Conservation (phyloP, 2,888 invertebrate species). For the Catotricha subobsoleta region DNA sequence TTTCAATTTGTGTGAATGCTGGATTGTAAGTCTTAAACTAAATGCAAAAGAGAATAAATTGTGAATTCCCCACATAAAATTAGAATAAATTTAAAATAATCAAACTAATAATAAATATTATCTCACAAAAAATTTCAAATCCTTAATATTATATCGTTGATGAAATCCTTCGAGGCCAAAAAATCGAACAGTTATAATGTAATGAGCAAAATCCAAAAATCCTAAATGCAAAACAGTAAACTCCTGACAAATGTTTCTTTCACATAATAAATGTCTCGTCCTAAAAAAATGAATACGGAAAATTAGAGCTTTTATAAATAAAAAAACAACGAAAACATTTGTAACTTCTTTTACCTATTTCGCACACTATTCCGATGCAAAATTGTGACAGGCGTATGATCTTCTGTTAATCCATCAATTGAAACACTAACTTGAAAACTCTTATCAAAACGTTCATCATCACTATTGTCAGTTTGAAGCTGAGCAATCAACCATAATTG, state of each 20-base stretch:
- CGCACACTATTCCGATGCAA: slow-evolving; percentile 44
- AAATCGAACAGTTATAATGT: slow-evolving; percentile 68
- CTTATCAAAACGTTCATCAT: slow-evolving; percentile 81
- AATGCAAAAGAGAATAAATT: slow-evolving; percentile 20
- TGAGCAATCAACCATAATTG: slow-evolving; percentile 86
- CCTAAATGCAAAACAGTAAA: slow-evolving; percentile 79
- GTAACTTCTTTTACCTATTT: slow-evolving; percentile 41
- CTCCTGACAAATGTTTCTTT: slow-evolving; percentile 66
- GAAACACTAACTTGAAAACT: slow-evolving; percentile 72
- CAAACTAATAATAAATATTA: slow-evolving; percentile 5
- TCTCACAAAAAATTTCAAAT: slow-evolving; percentile 73
- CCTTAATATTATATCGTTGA: slow-evolving; percentile 63
- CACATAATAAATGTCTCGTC: slow-evolving; percentile 67
- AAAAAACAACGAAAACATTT: slow-evolving; percentile 7
- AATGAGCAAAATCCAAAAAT: slow-evolving; percentile 72
- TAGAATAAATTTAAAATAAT: slow-evolving; percentile 4
- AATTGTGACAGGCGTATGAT: slow-evolving; percentile 51
- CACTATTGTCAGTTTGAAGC: slow-evolving; percentile 63
- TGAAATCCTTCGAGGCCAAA: slow-evolving; percentile 71
- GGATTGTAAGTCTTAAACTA: slow-evolving; percentile 95
- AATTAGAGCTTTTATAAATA: slow-evolving; percentile 7
- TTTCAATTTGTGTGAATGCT: slow-evolving; percentile 89
- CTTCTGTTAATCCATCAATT: slow-evolving; percentile 61
- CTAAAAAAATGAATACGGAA: too few relatives aligned
- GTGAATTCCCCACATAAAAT: not conserved